Base-by-base conservation (phyloP, 2,888 invertebrate genomes). In the Diploptera punctata region DNA sequence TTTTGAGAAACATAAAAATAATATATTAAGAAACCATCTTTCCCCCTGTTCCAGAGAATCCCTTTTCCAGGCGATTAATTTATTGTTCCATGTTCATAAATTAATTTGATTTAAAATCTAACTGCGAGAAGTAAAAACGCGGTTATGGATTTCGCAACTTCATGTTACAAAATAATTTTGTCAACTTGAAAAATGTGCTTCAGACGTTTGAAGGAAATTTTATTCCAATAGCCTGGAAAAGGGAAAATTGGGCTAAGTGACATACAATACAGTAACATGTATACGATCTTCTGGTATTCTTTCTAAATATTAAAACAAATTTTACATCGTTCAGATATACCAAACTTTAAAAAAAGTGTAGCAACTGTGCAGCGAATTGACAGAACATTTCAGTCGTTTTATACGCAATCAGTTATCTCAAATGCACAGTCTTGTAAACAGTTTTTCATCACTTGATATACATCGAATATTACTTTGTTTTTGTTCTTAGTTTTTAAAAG, bases 281-380 rank as follows among this genome's bases (percentile, higher is more conserved):
- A 73, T 73, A 73, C 73, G 73, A 73, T 73, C 44, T 70, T 62
- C 70, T 21, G 49, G 38, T 75, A 57, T 71, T 61, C 68, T 70
- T 72, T 71, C 62, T 73, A 67, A n/a, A 65, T 70, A 68, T 57
- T 68, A 16, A 29, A 65, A 26, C 54, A 33, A 33, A 29, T 73
- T 65, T 67, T 57, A 65, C 60, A 57, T 31, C 47, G 69, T 49
- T 49, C 47, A 70, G 70, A 54, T 70, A 73, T 67, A 70, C 54
- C 68, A 70, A 38, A 43, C 31, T 71, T 69, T 68, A 54, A 13
- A 54, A 68, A 44, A 52, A 67, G 44, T 65, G 38, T 65, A 31
- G 44, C 68, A 33, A 33, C 70, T 52, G 52, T 70, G 70, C 61
- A 49, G 49, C 29, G 29, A 49, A 31, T 16, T 26, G 10, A 47